Percentiles rank a stretch among this genome's conserved stretches.
These are phyloP conservation scores for Rhodophaea formosa DNA, from an alignment of 2,888 invertebrate species.

Conservation along the genomic window DNA sequence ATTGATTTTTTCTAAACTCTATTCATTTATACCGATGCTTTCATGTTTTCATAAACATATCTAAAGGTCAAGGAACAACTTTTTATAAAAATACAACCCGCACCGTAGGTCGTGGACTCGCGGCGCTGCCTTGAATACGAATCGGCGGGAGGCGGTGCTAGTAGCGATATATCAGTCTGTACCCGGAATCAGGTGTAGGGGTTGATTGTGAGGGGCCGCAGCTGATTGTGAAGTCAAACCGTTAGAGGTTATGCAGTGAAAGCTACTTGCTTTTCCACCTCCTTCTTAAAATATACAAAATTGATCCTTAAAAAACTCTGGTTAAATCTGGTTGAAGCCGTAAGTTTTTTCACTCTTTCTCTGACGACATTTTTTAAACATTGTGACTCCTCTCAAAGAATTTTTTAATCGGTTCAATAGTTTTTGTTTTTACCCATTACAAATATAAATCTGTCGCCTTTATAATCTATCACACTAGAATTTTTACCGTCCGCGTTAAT, in stretches of 20 bases:
- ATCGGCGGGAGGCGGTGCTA: neutral
- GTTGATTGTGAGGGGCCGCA: conserved; percentile 1
- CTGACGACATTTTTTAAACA: too few relatives aligned
- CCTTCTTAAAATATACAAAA: too few relatives aligned
- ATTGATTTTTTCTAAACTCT: too few relatives aligned
- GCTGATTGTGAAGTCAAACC: conserved; percentile 7
- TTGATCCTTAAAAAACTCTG: too few relatives aligned
- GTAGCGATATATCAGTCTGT: conserved; percentile 2
- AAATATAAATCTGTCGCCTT: too few relatives aligned
- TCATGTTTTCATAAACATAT: neutral
- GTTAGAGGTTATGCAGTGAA: neutral
- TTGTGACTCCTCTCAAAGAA: too few relatives aligned
- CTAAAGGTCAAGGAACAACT: conserved; percentile 7
- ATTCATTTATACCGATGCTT: neutral
- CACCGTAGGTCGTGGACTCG: conserved; percentile 7
- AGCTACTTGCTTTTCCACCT: neutral
- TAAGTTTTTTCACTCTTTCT: too few relatives aligned
- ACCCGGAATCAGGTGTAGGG: conserved; percentile 12
- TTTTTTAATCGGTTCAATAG: too few relatives aligned
- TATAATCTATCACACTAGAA: too few relatives aligned
- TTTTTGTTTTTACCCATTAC: too few relatives aligned
- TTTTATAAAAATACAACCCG: neutral
- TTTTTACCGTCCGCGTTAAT: too few relatives aligned
- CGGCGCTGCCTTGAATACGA: conserved; percentile 1
- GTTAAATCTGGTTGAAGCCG: too few relatives aligned